Evolutionary conservation across 2,113 vertebrate genomes (phyloP).

Genomic region (Cyphomyrus discorhynchus): DNA sequence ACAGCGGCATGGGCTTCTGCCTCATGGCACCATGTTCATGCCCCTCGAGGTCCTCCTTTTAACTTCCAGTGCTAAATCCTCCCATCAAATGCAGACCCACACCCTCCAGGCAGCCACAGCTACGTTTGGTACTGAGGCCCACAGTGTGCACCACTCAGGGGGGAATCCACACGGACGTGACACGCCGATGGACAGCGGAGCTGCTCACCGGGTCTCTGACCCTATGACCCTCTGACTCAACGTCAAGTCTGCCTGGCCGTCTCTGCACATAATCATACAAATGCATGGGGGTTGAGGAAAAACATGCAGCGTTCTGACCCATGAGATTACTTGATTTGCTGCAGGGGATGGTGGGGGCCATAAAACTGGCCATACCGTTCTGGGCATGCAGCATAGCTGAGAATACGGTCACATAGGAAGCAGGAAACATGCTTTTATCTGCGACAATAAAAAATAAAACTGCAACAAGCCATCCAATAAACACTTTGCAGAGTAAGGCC

Average conservation of each 20-base stretch:
- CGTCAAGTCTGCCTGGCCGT: neutral
- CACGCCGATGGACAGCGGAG: neutral
- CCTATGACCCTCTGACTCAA: neutral
- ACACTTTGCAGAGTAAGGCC: neutral
- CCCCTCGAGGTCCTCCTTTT: neutral
- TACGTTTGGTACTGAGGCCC: neutral
- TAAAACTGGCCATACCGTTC: neutral
- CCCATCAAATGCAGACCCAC: neutral
- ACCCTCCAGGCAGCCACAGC: neutral
- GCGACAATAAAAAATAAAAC: neutral
- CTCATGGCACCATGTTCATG: neutral
- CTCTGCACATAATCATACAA: neutral
- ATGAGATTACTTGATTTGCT: neutral
- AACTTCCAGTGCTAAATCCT: neutral
- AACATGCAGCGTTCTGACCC: neutral
- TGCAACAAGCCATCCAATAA: neutral
- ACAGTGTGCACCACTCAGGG: neutral
- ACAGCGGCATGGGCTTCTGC: neutral
- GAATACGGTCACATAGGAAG: neutral
- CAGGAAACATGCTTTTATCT: neutral
- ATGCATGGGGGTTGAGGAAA: neutral
- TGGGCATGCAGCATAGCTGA: neutral
- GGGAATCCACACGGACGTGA: neutral
- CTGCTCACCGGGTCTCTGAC: neutral
- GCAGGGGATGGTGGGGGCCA: neutral